Evolutionary conservation across 1,140 invertebrate species (phyloP).

Genomic region (Drosophila ambigua): DNA sequence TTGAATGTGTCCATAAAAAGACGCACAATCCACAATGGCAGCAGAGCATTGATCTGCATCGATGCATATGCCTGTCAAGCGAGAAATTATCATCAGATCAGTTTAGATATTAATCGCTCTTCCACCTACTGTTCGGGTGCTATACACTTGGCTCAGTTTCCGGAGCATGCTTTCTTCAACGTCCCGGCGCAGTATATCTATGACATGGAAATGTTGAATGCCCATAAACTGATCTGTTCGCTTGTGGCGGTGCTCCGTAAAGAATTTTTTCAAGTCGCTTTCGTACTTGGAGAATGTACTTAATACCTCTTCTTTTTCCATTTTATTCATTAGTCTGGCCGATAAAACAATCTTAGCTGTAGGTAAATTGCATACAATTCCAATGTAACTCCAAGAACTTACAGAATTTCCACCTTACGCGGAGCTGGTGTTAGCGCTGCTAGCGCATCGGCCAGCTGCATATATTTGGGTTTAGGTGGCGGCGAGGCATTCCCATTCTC

Average conservation of each 20-base stretch:
- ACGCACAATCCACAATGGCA: constrained; percentile 69
- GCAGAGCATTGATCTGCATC: constrained; percentile 65
- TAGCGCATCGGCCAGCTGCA: constrained; percentile 5
- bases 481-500: too few species aligned
- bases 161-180: constrained; percentile 62
- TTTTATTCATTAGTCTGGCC: constrained; percentile 54
- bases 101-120: not conserved
- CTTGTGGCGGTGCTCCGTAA: constrained; percentile 44
- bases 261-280: constrained; percentile 50
- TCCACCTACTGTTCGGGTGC: constrained; percentile 48
- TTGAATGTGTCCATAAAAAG: constrained; percentile 69
- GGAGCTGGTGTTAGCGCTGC: constrained; percentile 27
- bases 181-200: constrained; percentile 49
- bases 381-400: constrained; percentile 17
- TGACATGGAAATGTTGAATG: constrained; percentile 55
- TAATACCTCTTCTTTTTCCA: constrained; percentile 49
- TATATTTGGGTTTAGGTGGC: too few species aligned
- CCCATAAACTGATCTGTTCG: constrained; percentile 41
- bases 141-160: constrained; percentile 43
- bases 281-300: constrained; percentile 58
- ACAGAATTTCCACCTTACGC: constrained; percentile 64
- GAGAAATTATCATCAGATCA: not conserved
- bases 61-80: constrained; percentile 42
- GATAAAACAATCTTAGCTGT: constrained; percentile 11
- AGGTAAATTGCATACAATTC: constrained; percentile 29